Conservation (phyloP, 2,113 vertebrate genomes). For the Monarcha castaneiventris region DNA sequence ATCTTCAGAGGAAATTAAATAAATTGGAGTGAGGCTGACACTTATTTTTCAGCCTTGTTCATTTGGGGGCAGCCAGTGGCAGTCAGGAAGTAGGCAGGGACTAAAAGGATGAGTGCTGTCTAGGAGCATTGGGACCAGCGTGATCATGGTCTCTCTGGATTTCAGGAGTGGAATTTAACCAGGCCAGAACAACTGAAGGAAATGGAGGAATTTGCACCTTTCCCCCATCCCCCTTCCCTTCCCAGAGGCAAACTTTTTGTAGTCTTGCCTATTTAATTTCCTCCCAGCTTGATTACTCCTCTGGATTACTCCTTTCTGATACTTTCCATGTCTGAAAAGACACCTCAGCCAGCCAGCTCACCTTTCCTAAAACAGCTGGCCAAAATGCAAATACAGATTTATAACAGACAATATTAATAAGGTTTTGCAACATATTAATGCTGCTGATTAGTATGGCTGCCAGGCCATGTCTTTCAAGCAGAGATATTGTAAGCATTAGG, state of each 20-base stretch:
- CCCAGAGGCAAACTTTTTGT: background rate
- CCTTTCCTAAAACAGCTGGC: background rate
- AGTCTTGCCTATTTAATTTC: background rate
- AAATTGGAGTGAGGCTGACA: background rate
- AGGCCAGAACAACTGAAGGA: background rate
- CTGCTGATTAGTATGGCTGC: background rate
- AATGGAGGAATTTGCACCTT: background rate
- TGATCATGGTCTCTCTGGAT: background rate
- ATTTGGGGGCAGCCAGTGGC: background rate
- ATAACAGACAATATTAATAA: background rate
- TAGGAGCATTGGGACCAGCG: background rate
- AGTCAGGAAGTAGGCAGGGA: background rate
- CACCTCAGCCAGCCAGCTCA: background rate
- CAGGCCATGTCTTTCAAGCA: background rate
- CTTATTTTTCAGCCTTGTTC: background rate
- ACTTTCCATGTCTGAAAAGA: background rate
- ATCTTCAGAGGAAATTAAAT: background rate
- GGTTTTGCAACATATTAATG: background rate
- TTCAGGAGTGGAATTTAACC: background rate
- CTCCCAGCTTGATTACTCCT: background rate
- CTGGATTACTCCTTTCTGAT: background rate
- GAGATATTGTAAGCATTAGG: background rate
- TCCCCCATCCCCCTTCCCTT: background rate
- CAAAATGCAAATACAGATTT: background rate
- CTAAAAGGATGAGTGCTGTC: background rate